Evolutionary conservation across 2,797 vertebrate genomes (phyloP).

Genomic region (Momotus momota): DNA sequence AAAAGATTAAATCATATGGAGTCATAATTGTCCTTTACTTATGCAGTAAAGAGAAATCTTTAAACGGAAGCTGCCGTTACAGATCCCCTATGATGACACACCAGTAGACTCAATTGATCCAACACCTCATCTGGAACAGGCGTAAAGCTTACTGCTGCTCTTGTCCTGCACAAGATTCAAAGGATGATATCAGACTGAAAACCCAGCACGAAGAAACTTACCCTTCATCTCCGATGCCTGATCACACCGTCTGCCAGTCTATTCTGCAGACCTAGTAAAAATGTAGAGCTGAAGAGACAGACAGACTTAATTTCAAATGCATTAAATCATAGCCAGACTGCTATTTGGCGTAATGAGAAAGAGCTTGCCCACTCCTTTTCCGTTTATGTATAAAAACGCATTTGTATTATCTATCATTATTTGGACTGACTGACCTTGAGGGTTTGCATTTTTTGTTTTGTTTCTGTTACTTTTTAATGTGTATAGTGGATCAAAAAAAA

Average conservation of each 20-base stretch:
- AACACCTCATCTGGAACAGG: not conserved
- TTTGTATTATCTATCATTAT: conserved; percentile 42
- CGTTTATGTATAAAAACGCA: conserved; percentile 40
- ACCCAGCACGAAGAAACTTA: conserved; percentile 8
- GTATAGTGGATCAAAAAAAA: not conserved
- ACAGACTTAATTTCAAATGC: conserved; percentile 68
- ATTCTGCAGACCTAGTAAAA: conserved; percentile 61
- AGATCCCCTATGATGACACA: not conserved
- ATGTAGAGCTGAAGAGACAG: conserved; percentile 61
- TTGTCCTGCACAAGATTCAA: not conserved
- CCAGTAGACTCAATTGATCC: not conserved
- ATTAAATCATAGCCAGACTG: conserved; percentile 69
- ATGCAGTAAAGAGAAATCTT: not conserved
- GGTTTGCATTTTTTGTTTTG: not conserved
- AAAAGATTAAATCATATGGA: not conserved
- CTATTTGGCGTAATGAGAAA: conserved; percentile 51
- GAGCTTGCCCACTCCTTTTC: conserved; percentile 42
- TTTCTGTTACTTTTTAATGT: not conserved
- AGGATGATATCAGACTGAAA: not conserved
- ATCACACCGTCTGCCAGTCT: conserved; percentile 61
- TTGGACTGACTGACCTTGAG: conserved; percentile 36
- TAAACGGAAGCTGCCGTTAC: not conserved
- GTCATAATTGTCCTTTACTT: not conserved
- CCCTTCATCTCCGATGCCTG: not conserved
- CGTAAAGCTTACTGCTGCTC: not conserved